Conservation (phyloP, 2,113 vertebrate genomes). For the Phyllostomus hastatus region DNA sequence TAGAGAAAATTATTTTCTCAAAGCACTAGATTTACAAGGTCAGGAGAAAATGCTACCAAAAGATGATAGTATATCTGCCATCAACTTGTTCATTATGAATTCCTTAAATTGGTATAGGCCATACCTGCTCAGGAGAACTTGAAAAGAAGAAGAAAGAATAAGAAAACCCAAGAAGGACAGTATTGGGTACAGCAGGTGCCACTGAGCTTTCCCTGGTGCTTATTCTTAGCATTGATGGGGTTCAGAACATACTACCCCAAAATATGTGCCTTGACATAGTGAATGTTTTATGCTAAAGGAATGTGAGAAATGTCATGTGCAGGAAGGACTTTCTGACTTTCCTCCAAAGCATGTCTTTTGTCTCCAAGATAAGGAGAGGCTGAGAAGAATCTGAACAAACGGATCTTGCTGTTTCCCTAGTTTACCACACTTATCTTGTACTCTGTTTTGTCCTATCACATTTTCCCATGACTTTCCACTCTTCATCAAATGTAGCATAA, state of each 20-base stretch:
- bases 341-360: background rate
- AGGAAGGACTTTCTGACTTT: background rate
- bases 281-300: background rate
- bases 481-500: background rate
- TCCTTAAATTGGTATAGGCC: background rate
- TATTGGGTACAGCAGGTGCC: background rate
- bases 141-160: background rate
- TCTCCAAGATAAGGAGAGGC: background rate
- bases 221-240: background rate
- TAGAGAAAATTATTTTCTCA: constrained; percentile 9
- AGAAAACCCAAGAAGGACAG: background rate
- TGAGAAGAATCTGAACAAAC: background rate
- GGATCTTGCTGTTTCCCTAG: background rate
- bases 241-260: background rate
- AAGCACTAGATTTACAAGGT: background rate
- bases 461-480: background rate
- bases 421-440: background rate
- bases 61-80: background rate
- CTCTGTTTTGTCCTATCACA: background rate
- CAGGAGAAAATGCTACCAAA: background rate
- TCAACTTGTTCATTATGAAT: background rate
- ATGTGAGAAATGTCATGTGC: background rate
- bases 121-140: background rate
- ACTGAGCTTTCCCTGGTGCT: background rate
- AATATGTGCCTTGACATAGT: background rate